Evolutionary conservation across 2,888 invertebrate species (phyloP), one percentile per base, ranked within the genome.

Genomic region (Liodrosophila aerea): DNA sequence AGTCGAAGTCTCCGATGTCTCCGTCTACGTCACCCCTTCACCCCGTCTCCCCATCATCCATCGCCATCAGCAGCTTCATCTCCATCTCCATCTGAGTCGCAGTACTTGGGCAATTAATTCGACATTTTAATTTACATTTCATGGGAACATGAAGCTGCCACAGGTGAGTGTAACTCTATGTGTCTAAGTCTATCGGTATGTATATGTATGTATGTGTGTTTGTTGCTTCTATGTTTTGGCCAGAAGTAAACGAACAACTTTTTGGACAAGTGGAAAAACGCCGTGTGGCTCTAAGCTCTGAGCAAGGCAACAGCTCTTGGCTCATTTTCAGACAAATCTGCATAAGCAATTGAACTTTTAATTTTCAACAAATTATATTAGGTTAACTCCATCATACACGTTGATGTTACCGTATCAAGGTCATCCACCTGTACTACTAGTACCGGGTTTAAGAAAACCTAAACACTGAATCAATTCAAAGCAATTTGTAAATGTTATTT

Each of bases 101-200:
- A 54, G 73, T 77, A 76, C 74, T 73, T 56, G 61, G 80, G 76
- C 76, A 80, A 76, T 77, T 83, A 77, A 83, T 80, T 80, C 76
- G 66, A 83, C 83, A 78, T 65, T 77, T 77, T 76, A 83, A 83
- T 77, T 83, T 77, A 76, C 66, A 76, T 78, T 83, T 80, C 83
- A 77, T 65, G 80, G 75, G 80, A 77, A 83, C 62, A 65, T 58
- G 62, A 58, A 53, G 70, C 57, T 51, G 46, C 30, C 63, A 54
- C 68, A 71, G 72, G 71, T 68, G 71, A 70, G 64, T 67, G 70
- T 60, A 51, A 49, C 39, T 64, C 64, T 46, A 33, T 40, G 8
- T 51, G 15, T 39, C 18, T 12, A 11, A 37, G n/a, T 22, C n/a
- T 40, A n/a, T 30, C 12, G 12, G 30, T 43, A 36, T 34, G 52